phyloP scores from a whole-genome alignment of 2,888 invertebrate species.

The Zaprionus lineosus region DNA sequence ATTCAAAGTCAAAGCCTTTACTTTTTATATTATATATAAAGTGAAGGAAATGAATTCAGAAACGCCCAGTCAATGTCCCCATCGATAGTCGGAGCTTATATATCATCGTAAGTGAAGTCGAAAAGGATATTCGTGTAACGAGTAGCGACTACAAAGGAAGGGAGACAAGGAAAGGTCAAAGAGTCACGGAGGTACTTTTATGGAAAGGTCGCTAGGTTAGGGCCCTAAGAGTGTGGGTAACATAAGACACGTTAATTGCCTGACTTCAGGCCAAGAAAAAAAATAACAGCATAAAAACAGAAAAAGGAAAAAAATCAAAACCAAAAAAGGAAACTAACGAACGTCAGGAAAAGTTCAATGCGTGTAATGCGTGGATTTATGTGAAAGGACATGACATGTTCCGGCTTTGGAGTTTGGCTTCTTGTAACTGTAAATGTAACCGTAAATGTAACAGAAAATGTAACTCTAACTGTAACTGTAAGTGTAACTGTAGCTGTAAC shows the following conservation, averaged over 20 bases:
- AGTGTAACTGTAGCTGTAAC: conserved; percentile 12
- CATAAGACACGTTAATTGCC: conserved; percentile 70
- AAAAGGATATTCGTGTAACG: no score
- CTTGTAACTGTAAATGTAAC: no score
- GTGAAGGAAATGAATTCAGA: conserved; percentile 8
- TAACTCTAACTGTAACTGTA: conserved; percentile 15
- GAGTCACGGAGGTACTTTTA: no score
- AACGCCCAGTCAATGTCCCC: conserved; percentile 53
- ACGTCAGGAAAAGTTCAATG: no score
- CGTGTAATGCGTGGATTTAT: conserved; percentile 42
- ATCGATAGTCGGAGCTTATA: conserved; percentile 13
- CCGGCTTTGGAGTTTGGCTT: no score
- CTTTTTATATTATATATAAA: no score
- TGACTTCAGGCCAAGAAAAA: conserved; percentile 31
- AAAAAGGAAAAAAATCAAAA: conserved; percentile 17
- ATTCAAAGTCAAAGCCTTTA: conserved; percentile 8
- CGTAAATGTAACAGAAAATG: conserved; percentile 8
- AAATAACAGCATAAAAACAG: conserved; percentile 9
- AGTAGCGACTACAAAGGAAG: conserved; percentile 23
- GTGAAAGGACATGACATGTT: conserved; percentile 35
- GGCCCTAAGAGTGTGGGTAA: conserved; percentile 53
- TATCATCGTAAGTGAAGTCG: conserved; percentile 25
- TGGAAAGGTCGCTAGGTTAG: conserved; percentile 24
- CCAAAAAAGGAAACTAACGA: no score
- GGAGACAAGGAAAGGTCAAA: conserved; percentile 41